These are phyloP conservation scores for Samia ricini DNA, from an alignment of 1,140 invertebrate genomes.

Conservation along the genomic window DNA sequence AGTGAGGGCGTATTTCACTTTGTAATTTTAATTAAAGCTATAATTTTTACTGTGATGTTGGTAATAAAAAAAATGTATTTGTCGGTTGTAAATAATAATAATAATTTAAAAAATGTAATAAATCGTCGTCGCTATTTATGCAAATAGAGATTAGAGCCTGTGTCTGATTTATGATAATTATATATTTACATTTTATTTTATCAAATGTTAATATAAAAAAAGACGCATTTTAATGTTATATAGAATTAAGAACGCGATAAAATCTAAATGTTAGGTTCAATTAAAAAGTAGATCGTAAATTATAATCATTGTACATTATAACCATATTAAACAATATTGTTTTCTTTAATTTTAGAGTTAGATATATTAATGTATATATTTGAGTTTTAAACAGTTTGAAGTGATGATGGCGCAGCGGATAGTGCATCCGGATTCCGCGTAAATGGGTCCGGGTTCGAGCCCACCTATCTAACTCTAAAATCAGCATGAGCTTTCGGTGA, in stretches of 20 bases:
- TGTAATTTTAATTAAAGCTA: neutral
- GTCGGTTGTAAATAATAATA: neutral
- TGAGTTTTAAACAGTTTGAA: too few relatives aligned
- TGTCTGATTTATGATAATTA: neutral
- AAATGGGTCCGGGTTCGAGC: too few relatives aligned
- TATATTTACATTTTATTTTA: neutral
- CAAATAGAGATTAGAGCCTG: neutral
- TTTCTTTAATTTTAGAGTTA: too few relatives aligned
- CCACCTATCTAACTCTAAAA: too few relatives aligned
- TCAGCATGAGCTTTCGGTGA: too few relatives aligned
- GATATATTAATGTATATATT: too few relatives aligned
- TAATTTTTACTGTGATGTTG: slow-evolving; percentile 4
- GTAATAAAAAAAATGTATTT: neutral
- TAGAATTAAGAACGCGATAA: neutral
- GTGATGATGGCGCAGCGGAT: too few relatives aligned
- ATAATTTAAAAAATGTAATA: neutral
- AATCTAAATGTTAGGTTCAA: too few relatives aligned
- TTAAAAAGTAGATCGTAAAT: too few relatives aligned
- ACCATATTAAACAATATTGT: too few relatives aligned
- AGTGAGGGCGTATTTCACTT: neutral
- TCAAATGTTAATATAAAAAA: neutral
- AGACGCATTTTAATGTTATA: neutral
- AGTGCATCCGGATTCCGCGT: too few relatives aligned
- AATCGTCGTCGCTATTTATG: neutral
- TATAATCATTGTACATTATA: too few relatives aligned